phyloP scores from a whole-genome alignment of 2,797 vertebrate genomes.

The Acanthornis magna region DNA sequence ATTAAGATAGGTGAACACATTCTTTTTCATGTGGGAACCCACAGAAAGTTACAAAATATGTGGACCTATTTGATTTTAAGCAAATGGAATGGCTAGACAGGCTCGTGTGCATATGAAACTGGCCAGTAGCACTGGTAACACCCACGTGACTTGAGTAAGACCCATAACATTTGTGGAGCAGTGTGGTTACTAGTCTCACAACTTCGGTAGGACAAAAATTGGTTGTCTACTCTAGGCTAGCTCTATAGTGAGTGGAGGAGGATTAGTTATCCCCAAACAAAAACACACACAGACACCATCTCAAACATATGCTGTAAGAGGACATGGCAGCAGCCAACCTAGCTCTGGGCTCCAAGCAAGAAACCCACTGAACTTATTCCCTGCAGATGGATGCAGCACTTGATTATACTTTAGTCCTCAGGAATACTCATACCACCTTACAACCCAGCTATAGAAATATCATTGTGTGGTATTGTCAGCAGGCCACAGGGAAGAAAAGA shows the following conservation, averaged over 20 bases:
- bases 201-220: neutral
- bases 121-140: neutral
- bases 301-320: neutral
- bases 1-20: neutral
- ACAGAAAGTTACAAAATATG: neutral
- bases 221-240: neutral
- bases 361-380: neutral
- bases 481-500: neutral
- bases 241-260: neutral
- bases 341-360: neutral
- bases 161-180: neutral
- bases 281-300: neutral
- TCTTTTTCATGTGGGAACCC: neutral
- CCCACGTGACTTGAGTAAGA: neutral
- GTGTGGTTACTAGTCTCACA: neutral
- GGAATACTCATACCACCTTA: neutral
- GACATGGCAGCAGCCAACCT: neutral
- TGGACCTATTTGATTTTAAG: neutral
- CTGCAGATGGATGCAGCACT: neutral
- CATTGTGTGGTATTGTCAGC: neutral
- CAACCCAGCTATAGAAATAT: neutral
- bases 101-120: neutral
- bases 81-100: neutral
- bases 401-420: neutral
- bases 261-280: neutral